Base-by-base conservation (phyloP, 92 coral and sea anemone genomes). In the Zoanthus solanderi region DNA sequence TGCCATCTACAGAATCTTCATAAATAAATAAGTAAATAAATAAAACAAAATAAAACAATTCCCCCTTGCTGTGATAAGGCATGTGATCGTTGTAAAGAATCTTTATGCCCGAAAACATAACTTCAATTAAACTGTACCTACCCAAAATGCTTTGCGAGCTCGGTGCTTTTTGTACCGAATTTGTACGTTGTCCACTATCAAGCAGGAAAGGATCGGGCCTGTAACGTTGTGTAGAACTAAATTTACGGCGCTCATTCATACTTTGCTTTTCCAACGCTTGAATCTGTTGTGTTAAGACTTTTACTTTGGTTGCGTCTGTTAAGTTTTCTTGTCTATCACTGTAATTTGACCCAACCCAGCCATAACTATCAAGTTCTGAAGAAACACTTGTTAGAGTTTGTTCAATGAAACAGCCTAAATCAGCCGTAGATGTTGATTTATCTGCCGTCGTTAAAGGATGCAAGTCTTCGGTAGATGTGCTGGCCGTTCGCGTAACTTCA, bases 81-180 rank as follows among this genome's bases (percentile, higher is more conserved):
- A 37, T 37, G 42, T 4, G 42, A 23, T 23, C 23, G 23, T 23
- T 23, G 23, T 34, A 34, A 1, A 34, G 42, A 34, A 34, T 34
- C 42, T 34, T 34, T 34, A 1, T 34, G 2, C 42, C 42, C 42
- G 42, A 3, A 34, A 3, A 23, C 42, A 34, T 34, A 34, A 34
- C 42, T 34, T 71, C 42, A 28, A 1, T n/a, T 6, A 52, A 3
- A n/a, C 12, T 47, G 30, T 6, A 90, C 93, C 67, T 77, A 95
- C 98, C 98, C 56, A 95, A 79, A 52, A 93, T 57, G 71, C 96
- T 89, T 54, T 96, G 98, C 8, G 98, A 91, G 79, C 98, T 95
- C 4, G 94, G 91, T 6, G 98, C 90, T 53, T 95, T 92, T 16
- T 93, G 90, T 76, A 95, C 54, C 52, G 85, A 79, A 32, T 53